Evolutionary conservation across 1,140 invertebrate genomes (phyloP), one percentile per base, ranked within the genome.

Genomic region (Glossosoma conforme): DNA sequence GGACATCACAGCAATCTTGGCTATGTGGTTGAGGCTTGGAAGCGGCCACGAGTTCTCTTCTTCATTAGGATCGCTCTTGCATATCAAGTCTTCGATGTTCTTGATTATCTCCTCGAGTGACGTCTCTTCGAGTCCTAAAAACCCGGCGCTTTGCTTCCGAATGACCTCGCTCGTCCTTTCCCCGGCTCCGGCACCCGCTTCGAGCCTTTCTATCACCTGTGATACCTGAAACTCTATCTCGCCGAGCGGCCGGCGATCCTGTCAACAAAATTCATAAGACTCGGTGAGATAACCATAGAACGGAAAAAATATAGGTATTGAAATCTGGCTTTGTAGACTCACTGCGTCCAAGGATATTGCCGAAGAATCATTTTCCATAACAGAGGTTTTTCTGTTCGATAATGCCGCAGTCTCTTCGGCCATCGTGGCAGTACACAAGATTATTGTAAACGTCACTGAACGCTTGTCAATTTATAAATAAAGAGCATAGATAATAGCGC

Each of bases 221-320:
- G 80, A 82, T 20, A 82, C 80, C 65, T 83, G 81, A 63, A 83
- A 81, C 62, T 83, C 78, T 54, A 84, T 65, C 32, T 76, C 77
- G 36, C 67, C 72, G 41, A 82, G 70, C 41, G 68, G 65, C 60
- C 63, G 66, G 69, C 69, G 69, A 64, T 69, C 63, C 68, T 69
- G 62, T 52, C 18, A 24, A 47, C 10, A 35, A 52, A 49, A 33
- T 35, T 19, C 10, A 13, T 22, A 46, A 46, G 10, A 18, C n/a
- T n/a, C 6, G 25, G 25, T 8, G n/a, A 33, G n/a, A 4, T 33
- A 4, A 33, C 32, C 32, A n/a, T 33, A 13, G 32, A 11, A 15
- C 32, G 15, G 15, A 28, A 33, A 33, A 11, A 33, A 15, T 33
- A 33, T 13, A 33, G 4, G 15, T 11, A 3, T 13, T 3, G 3